phyloP scores from a whole-genome alignment of 2,888 invertebrate genomes.

The Drosophila vallismaia region DNA sequence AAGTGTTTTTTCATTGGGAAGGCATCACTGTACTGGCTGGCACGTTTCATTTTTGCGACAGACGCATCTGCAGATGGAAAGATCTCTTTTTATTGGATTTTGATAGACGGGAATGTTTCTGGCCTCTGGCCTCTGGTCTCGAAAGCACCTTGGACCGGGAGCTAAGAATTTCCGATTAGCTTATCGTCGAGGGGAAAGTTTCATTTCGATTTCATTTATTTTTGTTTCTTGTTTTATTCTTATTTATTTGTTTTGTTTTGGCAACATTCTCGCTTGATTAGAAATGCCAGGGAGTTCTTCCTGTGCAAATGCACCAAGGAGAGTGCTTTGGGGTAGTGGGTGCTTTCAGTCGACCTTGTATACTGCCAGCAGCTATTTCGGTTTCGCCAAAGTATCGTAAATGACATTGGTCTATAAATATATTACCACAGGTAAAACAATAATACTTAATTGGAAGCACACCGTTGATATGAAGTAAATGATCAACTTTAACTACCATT shows the following conservation, averaged over 20 bases:
- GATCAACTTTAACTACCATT: conserved; percentile 5
- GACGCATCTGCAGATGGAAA: conserved; percentile 22
- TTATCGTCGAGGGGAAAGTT: conserved; percentile 37
- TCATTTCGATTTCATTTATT: conserved; percentile 4
- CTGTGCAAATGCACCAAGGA: not conserved
- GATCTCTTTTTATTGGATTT: conserved; percentile 18
- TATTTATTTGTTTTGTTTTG: conserved; percentile 11
- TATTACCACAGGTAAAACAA: conserved; percentile 23
- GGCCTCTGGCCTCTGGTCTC: conserved; percentile 33
- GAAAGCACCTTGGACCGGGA: conserved; percentile 47
- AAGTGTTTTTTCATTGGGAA: conserved; percentile 8
- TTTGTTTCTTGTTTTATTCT: not conserved
- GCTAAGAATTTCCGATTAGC: conserved; percentile 33
- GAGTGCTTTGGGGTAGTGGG: not conserved
- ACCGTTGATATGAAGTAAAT: conserved; percentile 8
- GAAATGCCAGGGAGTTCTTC: not conserved
- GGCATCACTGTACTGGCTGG: conserved; percentile 7
- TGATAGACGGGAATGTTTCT: conserved; percentile 28
- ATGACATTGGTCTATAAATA: conserved; percentile 40
- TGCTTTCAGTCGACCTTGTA: conserved; percentile 17
- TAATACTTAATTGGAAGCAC: conserved; percentile 10
- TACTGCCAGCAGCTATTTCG: conserved; percentile 12
- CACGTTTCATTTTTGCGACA: conserved; percentile 29
- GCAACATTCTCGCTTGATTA: conserved; percentile 10
- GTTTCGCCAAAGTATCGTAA: conserved; percentile 29